phyloP scores from a whole-genome alignment of 2,797 vertebrate species.

The Lithobates pipiens region DNA sequence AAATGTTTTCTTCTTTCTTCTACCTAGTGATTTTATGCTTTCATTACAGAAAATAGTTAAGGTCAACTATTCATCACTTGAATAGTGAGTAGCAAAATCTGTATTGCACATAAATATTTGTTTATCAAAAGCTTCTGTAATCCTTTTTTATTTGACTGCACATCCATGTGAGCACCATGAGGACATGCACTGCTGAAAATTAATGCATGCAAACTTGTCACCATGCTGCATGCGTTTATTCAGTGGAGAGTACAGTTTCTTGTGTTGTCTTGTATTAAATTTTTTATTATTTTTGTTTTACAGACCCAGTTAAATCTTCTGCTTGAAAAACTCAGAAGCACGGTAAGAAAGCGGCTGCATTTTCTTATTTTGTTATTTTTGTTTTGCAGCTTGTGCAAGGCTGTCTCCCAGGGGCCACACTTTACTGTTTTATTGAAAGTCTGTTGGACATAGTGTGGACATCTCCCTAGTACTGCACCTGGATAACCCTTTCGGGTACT shows the following conservation, averaged over 20 bases:
- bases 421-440: too few relatives aligned
- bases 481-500: too few relatives aligned
- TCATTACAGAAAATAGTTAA: conserved; percentile 57
- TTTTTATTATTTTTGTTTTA: conserved; percentile 65
- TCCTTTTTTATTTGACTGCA: conserved; percentile 32
- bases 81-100: conserved; percentile 55
- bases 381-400: not conserved
- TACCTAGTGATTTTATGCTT: conserved; percentile 46
- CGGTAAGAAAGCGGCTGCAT: conserved; percentile 80
- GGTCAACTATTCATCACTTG: conserved; percentile 53
- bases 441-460: too few relatives aligned
- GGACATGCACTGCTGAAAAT: conserved; percentile 35
- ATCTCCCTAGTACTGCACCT: too few relatives aligned
- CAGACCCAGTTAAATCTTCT: conserved; percentile 96
- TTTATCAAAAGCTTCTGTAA: conserved; percentile 38
- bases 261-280: not conserved
- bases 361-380: not conserved
- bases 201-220: conserved; percentile 60
- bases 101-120: conserved; percentile 14
- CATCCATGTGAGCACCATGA: conserved; percentile 17
- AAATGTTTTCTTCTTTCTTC: conserved; percentile 27
- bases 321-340: conserved; percentile 95
- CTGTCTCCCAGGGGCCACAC: too few relatives aligned
- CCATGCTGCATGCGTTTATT: conserved; percentile 20
- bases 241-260: conserved; percentile 1